Conservation (phyloP, 2,113 vertebrate genomes). For the Oncorhynchus nerka region DNA sequence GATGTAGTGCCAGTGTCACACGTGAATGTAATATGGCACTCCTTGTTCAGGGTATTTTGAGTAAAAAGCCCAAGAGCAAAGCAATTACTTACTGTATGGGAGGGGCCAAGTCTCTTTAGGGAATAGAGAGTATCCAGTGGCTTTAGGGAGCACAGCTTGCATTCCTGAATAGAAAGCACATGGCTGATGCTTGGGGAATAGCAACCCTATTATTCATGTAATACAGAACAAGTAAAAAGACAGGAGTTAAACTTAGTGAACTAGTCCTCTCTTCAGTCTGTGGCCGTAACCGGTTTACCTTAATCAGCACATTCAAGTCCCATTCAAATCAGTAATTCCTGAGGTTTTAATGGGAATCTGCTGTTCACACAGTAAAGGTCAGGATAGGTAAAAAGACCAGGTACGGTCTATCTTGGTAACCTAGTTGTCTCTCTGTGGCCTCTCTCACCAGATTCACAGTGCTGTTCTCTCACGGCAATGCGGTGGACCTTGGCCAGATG, state of each 20-base stretch:
- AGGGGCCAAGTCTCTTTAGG: conserved; percentile 14
- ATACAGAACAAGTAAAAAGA: conserved; percentile 38
- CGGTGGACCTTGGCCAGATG: conserved; percentile 97
- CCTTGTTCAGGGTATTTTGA: conserved; percentile 36
- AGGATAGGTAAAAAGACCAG: neutral
- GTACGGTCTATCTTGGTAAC: neutral
- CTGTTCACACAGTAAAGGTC: too few species aligned
- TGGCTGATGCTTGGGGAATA: conserved; percentile 18
- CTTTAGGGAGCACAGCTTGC: conserved; percentile 9
- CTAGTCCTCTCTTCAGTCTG: conserved; percentile 11
- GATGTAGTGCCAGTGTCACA: conserved; percentile 46
- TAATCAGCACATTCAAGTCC: neutral
- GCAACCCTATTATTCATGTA: conserved; percentile 46
- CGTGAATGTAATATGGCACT: conserved; percentile 28
- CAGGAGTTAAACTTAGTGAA: neutral
- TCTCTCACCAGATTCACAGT: conserved; percentile 83
- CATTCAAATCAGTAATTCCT: too few species aligned
- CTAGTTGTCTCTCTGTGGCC: neutral
- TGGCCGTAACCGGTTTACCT: neutral
- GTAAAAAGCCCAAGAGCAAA: conserved; percentile 34
- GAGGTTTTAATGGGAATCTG: too few species aligned
- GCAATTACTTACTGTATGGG: neutral
- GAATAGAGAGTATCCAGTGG: conserved; percentile 35
- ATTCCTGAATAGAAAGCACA: conserved; percentile 53
- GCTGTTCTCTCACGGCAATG: conserved; percentile 95